These are phyloP conservation scores for Meriones psammophilus DNA, from an alignment of 2,797 vertebrate genomes.

Conservation along the genomic window DNA sequence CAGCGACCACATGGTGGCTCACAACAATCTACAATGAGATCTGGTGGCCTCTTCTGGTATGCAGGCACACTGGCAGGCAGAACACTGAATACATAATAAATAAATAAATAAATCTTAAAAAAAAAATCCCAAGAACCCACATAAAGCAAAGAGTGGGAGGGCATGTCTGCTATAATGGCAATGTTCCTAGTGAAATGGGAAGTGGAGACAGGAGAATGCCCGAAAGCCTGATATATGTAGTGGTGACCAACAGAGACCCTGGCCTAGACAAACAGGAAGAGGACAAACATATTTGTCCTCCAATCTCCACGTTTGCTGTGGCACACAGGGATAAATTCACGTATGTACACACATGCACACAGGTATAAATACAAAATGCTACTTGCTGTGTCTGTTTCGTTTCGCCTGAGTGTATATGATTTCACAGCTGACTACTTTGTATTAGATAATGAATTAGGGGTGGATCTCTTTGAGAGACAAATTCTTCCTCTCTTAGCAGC, in stretches of 20 bases:
- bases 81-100: no score
- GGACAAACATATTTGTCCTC: not conserved
- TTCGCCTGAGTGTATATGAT: not conserved
- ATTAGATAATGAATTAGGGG: not conserved
- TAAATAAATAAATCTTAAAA: no score
- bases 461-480: not conserved
- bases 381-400: not conserved
- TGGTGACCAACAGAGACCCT: not conserved
- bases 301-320: no score
- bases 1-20: no score
- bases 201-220: not conserved
- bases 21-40: no score
- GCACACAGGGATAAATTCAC: not conserved
- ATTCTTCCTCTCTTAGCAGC: not conserved
- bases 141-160: not conserved
- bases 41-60: no score
- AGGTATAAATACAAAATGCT: not conserved
- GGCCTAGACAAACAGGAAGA: no score
- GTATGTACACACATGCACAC: not conserved
- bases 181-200: not conserved
- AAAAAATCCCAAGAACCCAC: not conserved
- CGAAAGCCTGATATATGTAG: not conserved
- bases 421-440: not conserved
- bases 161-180: not conserved
- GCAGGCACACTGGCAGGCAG: no score